Evolutionary conservation across 2,797 vertebrate genomes (phyloP).

Genomic region (Lepus townsendii): DNA sequence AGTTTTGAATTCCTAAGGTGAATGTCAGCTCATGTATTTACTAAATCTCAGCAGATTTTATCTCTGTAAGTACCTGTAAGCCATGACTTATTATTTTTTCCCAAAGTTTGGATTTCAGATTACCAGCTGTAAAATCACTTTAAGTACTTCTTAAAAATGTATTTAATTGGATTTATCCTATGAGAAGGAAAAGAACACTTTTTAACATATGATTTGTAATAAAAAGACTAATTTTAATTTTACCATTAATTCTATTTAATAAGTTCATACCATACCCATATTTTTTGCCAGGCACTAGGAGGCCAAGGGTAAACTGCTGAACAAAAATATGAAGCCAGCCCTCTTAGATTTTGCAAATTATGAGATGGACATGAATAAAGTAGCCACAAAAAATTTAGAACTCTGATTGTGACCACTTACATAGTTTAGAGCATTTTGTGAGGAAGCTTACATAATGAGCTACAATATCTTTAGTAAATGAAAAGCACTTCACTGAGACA

Average conservation of each 20-base stretch:
- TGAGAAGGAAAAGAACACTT: too few species aligned
- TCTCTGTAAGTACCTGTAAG: not conserved
- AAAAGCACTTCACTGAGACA: not conserved
- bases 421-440: not conserved
- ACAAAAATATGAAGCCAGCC: not conserved
- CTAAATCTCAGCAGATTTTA: not conserved
- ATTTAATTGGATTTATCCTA: not conserved
- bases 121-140: not conserved
- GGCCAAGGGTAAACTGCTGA: not conserved
- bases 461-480: not conserved
- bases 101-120: not conserved
- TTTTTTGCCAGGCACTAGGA: not conserved
- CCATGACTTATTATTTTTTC: not conserved
- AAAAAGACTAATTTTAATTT: too few species aligned
- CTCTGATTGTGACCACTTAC: not conserved
- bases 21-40: not conserved
- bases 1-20: constrained; percentile 45
- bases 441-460: not conserved
- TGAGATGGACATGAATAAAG: not conserved
- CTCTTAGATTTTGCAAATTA: not conserved
- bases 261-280: not conserved
- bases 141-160: not conserved
- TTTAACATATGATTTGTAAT: too few species aligned
- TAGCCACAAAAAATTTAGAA: not conserved
- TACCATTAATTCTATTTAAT: not conserved